Conservation (phyloP, 2,113 vertebrate species). For the Carollia perspicillata region DNA sequence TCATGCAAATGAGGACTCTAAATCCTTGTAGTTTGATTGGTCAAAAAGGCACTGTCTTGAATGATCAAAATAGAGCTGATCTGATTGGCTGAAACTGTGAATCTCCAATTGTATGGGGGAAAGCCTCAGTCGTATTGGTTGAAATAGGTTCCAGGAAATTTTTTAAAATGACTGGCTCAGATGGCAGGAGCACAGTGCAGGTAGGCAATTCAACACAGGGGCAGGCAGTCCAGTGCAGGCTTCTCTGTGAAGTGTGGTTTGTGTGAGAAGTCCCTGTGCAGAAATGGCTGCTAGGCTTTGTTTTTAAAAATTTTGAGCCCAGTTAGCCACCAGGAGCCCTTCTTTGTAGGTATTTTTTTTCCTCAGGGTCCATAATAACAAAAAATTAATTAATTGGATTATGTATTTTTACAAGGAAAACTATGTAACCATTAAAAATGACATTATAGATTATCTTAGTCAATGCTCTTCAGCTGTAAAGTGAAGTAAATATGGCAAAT, state of each 20-base stretch:
- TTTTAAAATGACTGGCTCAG: not conserved
- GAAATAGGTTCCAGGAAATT: not conserved
- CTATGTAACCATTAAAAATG: not conserved
- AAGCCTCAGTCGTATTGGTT: not conserved
- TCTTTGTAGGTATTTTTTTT: not conserved
- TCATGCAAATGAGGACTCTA: not conserved
- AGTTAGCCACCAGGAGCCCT: not conserved
- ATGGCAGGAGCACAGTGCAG: not conserved
- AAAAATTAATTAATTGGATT: not conserved
- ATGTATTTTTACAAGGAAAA: not conserved
- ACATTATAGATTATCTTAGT: not conserved
- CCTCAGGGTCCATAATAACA: not conserved
- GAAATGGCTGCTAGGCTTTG: not conserved
- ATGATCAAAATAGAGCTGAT: not conserved
- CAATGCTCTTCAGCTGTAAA: not conserved
- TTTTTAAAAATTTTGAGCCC: not conserved
- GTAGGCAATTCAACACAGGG: not conserved
- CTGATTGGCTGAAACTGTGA: not conserved
- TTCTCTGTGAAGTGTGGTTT: not conserved
- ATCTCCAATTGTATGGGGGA: not conserved
- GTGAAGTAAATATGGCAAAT: not conserved
- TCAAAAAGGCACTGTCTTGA: not conserved
- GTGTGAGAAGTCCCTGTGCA: not conserved
- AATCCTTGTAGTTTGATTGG: not conserved
- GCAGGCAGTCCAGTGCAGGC: not conserved